Conservation (phyloP, 2,113 vertebrate genomes). For the Illadopsis cleaveri region DNA sequence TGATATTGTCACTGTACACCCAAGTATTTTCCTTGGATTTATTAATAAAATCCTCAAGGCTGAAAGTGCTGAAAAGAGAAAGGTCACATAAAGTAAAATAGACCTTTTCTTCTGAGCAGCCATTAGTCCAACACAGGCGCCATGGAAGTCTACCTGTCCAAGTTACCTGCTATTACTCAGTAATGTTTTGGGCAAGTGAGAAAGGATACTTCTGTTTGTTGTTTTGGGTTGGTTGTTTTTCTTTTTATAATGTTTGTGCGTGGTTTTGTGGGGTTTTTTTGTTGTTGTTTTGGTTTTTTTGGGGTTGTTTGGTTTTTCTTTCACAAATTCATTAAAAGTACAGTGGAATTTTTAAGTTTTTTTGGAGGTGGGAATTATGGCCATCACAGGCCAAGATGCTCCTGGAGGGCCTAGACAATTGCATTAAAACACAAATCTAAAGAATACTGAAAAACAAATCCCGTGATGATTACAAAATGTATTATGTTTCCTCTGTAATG, state of each 20-base stretch:
- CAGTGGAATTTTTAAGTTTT: neutral
- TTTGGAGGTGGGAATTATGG: neutral
- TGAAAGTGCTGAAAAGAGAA: neutral
- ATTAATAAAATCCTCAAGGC: neutral
- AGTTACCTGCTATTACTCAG: neutral
- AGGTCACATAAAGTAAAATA: neutral
- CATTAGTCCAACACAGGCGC: neutral
- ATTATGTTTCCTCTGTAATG: neutral
- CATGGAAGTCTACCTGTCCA: neutral
- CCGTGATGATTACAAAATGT: neutral
- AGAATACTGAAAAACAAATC: neutral
- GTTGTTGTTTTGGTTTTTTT: too few species aligned
- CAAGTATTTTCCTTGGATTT: neutral
- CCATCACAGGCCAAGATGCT: neutral
- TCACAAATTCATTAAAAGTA: neutral
- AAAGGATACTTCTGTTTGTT: neutral
- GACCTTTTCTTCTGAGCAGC: neutral
- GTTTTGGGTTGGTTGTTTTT: too few species aligned
- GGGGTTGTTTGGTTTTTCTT: neutral
- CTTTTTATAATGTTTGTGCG: too few species aligned
- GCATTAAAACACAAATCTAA: neutral
- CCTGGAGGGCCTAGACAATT: neutral
- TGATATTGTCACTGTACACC: neutral
- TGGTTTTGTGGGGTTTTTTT: neutral
- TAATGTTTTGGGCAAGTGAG: neutral